Evolutionary conservation across 2,797 vertebrate genomes (phyloP).

Genomic region (Sebastes matsubarae): DNA sequence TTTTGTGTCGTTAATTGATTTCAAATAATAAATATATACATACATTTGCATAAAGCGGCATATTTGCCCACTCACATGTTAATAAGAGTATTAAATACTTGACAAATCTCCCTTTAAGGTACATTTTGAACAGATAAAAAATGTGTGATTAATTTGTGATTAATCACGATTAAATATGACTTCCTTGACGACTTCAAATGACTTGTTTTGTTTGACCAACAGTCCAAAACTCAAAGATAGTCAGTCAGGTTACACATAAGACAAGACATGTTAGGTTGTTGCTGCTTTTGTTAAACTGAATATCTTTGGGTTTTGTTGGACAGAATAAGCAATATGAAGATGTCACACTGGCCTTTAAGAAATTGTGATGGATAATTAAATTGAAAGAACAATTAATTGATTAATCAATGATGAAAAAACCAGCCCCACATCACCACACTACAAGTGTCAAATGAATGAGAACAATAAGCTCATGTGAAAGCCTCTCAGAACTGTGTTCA

Average conservation of each 20-base stretch:
- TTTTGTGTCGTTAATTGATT: too few relatives aligned
- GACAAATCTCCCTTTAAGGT: too few relatives aligned
- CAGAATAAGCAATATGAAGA: not conserved
- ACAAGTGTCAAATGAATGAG: not conserved
- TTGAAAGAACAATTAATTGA: not conserved
- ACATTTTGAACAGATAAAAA: rapidly evolving
- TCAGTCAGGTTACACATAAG: not conserved
- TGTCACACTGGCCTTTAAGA: not conserved
- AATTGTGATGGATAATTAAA: not conserved
- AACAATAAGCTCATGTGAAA: not conserved
- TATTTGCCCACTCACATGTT: rapidly evolving
- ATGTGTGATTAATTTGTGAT: too few relatives aligned
- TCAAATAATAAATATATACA: too few relatives aligned
- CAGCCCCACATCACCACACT: too few relatives aligned
- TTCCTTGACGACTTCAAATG: not conserved
- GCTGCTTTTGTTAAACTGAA: not conserved
- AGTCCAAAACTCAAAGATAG: not conserved
- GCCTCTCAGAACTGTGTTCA: not conserved
- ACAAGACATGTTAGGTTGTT: too few relatives aligned
- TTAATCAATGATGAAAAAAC: not conserved
- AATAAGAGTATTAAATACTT: too few relatives aligned
- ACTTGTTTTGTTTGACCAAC: not conserved
- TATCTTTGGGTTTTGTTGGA: not conserved
- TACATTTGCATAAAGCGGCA: too few relatives aligned
- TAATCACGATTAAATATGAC: too few relatives aligned